Conservation (phyloP, 2,113 vertebrate species). For the Petroica traversi region DNA sequence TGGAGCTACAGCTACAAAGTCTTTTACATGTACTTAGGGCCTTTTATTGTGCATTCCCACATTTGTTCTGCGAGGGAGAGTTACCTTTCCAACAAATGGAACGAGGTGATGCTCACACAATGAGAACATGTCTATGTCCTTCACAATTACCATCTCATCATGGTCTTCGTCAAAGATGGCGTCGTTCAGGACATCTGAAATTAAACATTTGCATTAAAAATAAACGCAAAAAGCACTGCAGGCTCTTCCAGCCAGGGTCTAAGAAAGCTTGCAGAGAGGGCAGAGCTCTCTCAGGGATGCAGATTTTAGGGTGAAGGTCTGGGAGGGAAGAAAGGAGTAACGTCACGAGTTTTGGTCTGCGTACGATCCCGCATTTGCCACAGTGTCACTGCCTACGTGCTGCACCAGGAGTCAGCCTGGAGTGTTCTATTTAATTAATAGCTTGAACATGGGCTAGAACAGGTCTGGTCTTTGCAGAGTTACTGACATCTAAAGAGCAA, state of each 20-base stretch:
- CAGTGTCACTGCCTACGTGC: neutral
- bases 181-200: slow-evolving; percentile 93
- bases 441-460: neutral
- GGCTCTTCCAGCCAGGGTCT: neutral
- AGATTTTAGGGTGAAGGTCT: neutral
- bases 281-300: neutral
- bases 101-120: slow-evolving; percentile 99
- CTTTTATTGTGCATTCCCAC: neutral
- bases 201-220: slow-evolving; percentile 10
- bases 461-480: neutral
- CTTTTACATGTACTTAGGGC: neutral
- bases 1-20: neutral
- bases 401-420: neutral
- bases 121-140: slow-evolving; percentile 99
- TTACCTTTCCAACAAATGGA: slow-evolving; percentile 95
- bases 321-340: neutral
- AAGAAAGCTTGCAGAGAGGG: neutral
- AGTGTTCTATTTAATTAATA: neutral
- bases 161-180: slow-evolving; percentile 99
- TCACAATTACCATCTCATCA: slow-evolving; percentile 99
- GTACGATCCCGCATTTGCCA: rapidly evolving
- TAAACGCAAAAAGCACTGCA: neutral
- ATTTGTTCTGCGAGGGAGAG: neutral
- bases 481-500: neutral
- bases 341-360: neutral